Evolutionary conservation across 2,888 invertebrate genomes (phyloP).

Genomic region (Mechanitis messenoides): DNA sequence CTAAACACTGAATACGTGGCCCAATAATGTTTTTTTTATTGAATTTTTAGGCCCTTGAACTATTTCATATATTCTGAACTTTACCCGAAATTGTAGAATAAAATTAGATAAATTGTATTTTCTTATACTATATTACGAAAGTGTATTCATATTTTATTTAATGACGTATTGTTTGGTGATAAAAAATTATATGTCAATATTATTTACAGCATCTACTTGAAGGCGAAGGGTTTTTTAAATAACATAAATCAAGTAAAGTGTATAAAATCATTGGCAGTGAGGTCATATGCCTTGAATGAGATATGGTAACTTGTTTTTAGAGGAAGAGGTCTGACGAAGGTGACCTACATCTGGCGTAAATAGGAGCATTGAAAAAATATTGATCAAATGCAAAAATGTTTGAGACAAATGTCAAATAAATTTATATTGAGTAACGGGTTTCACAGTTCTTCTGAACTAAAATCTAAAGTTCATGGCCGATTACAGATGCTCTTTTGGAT

Average conservation of each 20-base stretch:
- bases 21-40: too few species aligned
- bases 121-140: too few species aligned
- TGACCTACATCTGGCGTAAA: neutral
- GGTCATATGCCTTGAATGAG: slow-evolving; percentile 24
- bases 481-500: slow-evolving; percentile 16
- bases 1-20: too few species aligned
- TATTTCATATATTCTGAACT: too few species aligned
- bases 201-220: slow-evolving; percentile 15
- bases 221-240: slow-evolving; percentile 26
- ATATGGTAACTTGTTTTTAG: slow-evolving; percentile 27
- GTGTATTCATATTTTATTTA: neutral
- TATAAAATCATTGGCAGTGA: slow-evolving; percentile 27
- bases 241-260: slow-evolving; percentile 22
- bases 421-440: slow-evolving; percentile 12
- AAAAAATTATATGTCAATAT: slow-evolving; percentile 3
- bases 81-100: too few species aligned
- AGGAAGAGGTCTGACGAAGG: slow-evolving; percentile 25
- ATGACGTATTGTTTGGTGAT: neutral
- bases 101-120: too few species aligned
- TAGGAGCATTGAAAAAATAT: neutral
- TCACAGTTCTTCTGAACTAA: slow-evolving; percentile 16
- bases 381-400: neutral
- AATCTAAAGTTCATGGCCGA: slow-evolving; percentile 27
- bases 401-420: slow-evolving; percentile 13
- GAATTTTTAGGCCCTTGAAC: too few species aligned